Conservation (phyloP, 2,113 vertebrate genomes). For the Hemiprocne comata region DNA sequence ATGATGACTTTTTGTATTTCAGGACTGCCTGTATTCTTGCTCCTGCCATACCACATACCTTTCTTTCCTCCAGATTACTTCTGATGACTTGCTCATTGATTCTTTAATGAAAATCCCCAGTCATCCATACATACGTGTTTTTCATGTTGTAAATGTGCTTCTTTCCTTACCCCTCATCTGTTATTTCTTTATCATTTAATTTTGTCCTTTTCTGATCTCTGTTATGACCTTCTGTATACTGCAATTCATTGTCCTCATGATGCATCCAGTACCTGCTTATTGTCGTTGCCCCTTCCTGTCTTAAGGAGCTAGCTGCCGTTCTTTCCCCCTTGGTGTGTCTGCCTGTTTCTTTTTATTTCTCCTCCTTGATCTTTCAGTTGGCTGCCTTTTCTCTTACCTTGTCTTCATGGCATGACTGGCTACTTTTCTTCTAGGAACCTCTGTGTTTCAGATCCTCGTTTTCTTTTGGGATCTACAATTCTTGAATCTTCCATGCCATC, state of each 20-base stretch:
- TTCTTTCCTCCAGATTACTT: not conserved
- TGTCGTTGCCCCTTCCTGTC: not conserved
- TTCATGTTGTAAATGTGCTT: not conserved
- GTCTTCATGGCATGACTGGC: not conserved
- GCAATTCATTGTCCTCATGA: not conserved
- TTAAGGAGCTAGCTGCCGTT: not conserved
- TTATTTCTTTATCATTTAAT: not conserved
- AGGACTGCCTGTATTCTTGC: not conserved
- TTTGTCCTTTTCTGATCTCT: not conserved
- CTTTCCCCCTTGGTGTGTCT: not conserved
- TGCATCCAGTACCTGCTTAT: not conserved
- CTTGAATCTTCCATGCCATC: constrained; percentile 2
- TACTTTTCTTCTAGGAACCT: not conserved
- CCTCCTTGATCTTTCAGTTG: not conserved
- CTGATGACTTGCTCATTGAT: not conserved
- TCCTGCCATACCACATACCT: not conserved
- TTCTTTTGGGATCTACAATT: not conserved
- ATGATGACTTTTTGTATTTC: not conserved
- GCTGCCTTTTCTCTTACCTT: not conserved
- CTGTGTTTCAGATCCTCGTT: not conserved
- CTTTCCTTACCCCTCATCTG: not conserved
- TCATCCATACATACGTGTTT: not conserved
- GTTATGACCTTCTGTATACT: not conserved
- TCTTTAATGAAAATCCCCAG: not conserved
- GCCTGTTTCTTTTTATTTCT: not conserved